Conservation (phyloP, 2,888 invertebrate species). For the Pristionchus mayeri region DNA sequence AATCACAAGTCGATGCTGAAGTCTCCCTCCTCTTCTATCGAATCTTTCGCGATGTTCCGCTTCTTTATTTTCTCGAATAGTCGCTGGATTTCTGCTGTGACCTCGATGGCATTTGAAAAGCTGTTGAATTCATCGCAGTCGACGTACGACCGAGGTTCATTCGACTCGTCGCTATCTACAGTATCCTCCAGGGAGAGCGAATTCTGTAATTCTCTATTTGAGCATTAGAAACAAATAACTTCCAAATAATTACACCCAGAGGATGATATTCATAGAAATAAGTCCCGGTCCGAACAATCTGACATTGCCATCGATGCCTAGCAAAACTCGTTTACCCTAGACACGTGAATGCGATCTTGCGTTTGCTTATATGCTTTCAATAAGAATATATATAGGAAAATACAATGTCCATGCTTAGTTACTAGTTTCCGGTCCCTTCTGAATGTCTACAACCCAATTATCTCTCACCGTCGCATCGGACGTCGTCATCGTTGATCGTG, state of each 20-base stretch:
- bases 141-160: slow-evolving; percentile 16
- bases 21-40: neutral
- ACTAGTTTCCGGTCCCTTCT: neutral
- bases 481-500: neutral
- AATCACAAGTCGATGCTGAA: neutral
- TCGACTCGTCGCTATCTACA: neutral
- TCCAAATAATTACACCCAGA: too few species aligned
- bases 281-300: neutral
- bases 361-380: neutral
- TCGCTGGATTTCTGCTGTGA: neutral
- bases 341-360: neutral
- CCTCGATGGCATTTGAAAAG: neutral
- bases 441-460: neutral
- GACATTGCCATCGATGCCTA: neutral
- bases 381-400: too few species aligned
- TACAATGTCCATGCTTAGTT: neutral
- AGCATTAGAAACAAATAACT: too few species aligned
- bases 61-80: neutral
- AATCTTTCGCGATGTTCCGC: slow-evolving; percentile 1
- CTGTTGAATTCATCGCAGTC: slow-evolving; percentile 27
- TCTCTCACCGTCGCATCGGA: neutral
- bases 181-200: slow-evolving; percentile 39
- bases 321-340: neutral
- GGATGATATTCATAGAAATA: neutral
- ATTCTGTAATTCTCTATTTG: too few species aligned